Evolutionary conservation across 2,113 vertebrate species (phyloP), one percentile per base, ranked within the genome.

Genomic region (Macquaria ambigua): DNA sequence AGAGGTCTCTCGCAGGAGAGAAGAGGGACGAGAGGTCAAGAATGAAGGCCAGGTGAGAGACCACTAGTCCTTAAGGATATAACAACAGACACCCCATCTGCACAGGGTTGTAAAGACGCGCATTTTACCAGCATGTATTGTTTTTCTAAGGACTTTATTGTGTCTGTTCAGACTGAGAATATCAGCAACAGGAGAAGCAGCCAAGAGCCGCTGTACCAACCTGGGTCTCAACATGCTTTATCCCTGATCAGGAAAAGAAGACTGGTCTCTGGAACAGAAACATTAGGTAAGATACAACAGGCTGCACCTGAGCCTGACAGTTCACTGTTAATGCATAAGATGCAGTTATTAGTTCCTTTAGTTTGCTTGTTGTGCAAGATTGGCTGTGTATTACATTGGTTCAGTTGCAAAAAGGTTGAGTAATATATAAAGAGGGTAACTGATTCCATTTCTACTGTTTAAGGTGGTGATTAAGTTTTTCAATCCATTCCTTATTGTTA

Each of bases 1-100:
- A 0, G 93, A 97, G 58, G 84, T 95, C 41, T 79, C 31, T 66
- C 89, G 86, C 74, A 94, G 87, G 85, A 94, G 92, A 82, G 91
- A 93, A 68, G 92, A 94, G 52, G 90, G 91, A 37, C 92, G 82
- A 21, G 87, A 87, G 50, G 59, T 23, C 82, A 41, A 39, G 8
- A 68, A 61, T 20, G 80, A 14, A 74, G 81, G 78, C 52, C 87
- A 88, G 87, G 88, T 95, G 50, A 93, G 87, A 53, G 39, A 56
- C 28, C 14, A 10, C 10, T 37, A 14, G 16, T 68, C n/a, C 8
- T 5, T 8, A 4, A 39, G 18, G 68, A 79, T 41, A 31, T 18
- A 3, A n/a, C 12, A n/a, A 0, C n/a, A 72, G 6, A 68, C 25
- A 52, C 46, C n/a, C 23, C n/a, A 58, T 53, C 56, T 50, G 23